Evolutionary conservation across 2,888 invertebrate genomes (phyloP).

Genomic region (Cheilosia impressa): DNA sequence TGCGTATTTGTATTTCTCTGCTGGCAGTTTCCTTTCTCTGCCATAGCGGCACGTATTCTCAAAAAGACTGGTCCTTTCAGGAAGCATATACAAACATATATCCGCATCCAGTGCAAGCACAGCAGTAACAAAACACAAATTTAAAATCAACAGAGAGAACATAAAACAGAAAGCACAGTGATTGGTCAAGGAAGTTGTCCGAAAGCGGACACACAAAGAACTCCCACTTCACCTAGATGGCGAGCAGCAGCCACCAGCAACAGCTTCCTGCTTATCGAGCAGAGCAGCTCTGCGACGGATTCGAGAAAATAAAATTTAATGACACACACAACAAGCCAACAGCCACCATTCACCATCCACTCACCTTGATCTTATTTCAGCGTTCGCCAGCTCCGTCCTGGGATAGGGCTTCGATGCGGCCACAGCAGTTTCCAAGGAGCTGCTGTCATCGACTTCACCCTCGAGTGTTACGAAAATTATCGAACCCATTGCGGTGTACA

Average conservation of each 20-base stretch:
- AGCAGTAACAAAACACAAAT: slow-evolving; percentile 55
- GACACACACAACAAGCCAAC: slow-evolving; percentile 51
- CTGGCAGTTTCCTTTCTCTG: slow-evolving; percentile 32
- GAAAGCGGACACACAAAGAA: slow-evolving; percentile 36
- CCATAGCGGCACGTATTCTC: slow-evolving; percentile 44
- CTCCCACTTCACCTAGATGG: slow-evolving; percentile 18
- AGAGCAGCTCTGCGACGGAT: slow-evolving; percentile 35
- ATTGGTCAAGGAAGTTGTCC: slow-evolving; percentile 65
- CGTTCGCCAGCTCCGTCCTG: slow-evolving; percentile 85
- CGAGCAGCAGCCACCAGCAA: slow-evolving; percentile 9
- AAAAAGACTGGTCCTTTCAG: slow-evolving; percentile 13
- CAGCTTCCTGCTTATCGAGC: slow-evolving; percentile 57
- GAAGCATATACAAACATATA: background rate
- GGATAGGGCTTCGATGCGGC: slow-evolving; percentile 87
- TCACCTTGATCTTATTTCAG: slow-evolving; percentile 86
- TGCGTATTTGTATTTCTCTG: slow-evolving; percentile 69
- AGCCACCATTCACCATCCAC: slow-evolving; percentile 36
- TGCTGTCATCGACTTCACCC: slow-evolving; percentile 85
- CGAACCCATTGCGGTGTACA: slow-evolving; percentile 96
- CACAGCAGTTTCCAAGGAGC: slow-evolving; percentile 86
- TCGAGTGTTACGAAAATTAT: slow-evolving; percentile 95
- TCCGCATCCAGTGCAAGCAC: slow-evolving; percentile 47
- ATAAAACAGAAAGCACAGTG: slow-evolving; percentile 27
- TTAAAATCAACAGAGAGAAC: slow-evolving; percentile 57
- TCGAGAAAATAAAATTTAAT: slow-evolving; percentile 69